Percentiles rank a stretch among this genome's conserved stretches.
Conservation (phyloP, 2,888 invertebrate genomes). For the Opisthograptis luteolata region DNA sequence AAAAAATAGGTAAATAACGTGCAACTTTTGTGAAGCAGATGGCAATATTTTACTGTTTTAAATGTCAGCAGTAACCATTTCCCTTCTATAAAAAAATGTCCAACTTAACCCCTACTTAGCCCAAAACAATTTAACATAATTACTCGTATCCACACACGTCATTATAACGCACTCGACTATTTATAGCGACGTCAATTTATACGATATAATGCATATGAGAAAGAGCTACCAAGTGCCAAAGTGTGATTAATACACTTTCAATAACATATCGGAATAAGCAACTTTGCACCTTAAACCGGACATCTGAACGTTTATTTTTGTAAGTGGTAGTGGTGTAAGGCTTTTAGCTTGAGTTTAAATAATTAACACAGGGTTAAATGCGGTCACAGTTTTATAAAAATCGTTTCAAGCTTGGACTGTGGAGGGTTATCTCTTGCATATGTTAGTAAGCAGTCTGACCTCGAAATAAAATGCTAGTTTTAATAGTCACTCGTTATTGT, state of each 20-base stretch:
- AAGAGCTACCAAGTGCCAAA: constrained; percentile 12
- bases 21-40: neutral
- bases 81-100: neutral
- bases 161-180: constrained; percentile 3
- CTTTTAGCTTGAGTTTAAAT: constrained; percentile 37
- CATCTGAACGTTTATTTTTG: neutral
- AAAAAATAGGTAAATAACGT: neutral
- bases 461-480: no score
- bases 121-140: constrained; percentile 12
- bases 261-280: neutral
- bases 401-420: neutral
- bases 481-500: no score
- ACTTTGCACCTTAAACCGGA: neutral
- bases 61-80: neutral
- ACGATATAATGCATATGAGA: constrained; percentile 13
- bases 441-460: neutral
- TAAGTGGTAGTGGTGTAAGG: constrained; percentile 20
- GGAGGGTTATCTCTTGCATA: neutral
- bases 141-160: constrained; percentile 6
- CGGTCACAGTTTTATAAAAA: constrained; percentile 31
- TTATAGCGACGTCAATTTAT: constrained; percentile 16
- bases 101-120: constrained; percentile 1
- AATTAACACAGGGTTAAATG: constrained; percentile 44
- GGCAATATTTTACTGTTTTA: neutral
- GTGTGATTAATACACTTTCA: constrained; percentile 6